Conservation (phyloP, 2,888 invertebrate species). For the Peribatodes rhomboidaria region DNA sequence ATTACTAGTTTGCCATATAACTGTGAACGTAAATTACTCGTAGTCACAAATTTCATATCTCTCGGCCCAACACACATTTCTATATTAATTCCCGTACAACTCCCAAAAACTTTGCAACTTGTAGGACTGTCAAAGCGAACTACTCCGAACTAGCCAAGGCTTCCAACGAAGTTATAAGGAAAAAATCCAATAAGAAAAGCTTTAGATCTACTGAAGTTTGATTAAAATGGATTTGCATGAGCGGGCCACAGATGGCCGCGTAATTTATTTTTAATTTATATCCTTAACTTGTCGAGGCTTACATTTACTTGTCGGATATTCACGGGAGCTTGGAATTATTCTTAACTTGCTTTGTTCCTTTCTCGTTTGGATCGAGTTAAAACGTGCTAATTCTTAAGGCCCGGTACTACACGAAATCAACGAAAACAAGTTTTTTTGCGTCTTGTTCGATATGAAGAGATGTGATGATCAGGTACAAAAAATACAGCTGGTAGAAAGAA, state of each 20-base stretch:
- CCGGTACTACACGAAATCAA: too few relatives aligned
- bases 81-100: constrained; percentile 12
- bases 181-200: constrained; percentile 65
- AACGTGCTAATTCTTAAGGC: neutral
- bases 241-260: constrained; percentile 72
- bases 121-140: constrained; percentile 35
- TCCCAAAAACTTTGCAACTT: constrained; percentile 18
- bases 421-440: too few relatives aligned
- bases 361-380: neutral
- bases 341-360: constrained; percentile 2
- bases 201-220: constrained; percentile 54
- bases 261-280: constrained; percentile 84
- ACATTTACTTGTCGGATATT: constrained; percentile 51
- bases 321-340: constrained; percentile 22
- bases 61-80: constrained; percentile 7
- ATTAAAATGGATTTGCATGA: constrained; percentile 81
- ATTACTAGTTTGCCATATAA: too few relatives aligned
- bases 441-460: too few relatives aligned
- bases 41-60: too few relatives aligned
- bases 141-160: constrained; percentile 40
- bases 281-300: constrained; percentile 70
- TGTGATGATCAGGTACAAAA: too few relatives aligned
- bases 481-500: too few relatives aligned
- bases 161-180: constrained; percentile 50
- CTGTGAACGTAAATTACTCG: too few relatives aligned